Evolutionary conservation across 2,797 vertebrate genomes (phyloP).

Genomic region (Manis javanica): DNA sequence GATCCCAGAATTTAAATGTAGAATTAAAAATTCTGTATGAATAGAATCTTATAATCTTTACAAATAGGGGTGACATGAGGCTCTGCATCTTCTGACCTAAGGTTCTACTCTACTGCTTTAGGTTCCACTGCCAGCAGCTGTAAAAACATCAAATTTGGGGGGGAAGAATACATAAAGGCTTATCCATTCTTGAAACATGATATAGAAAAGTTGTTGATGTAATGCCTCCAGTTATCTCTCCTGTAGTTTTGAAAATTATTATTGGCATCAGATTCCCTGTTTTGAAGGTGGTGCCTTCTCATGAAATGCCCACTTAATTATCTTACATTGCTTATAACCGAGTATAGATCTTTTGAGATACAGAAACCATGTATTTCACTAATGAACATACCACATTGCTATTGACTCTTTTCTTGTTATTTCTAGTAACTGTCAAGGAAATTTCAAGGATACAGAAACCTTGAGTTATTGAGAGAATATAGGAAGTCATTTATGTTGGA

Average conservation of each 20-base stretch:
- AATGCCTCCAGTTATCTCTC: not conserved
- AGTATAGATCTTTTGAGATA: not conserved
- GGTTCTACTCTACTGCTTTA: not conserved
- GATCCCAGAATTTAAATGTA: not conserved
- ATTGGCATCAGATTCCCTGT: not conserved
- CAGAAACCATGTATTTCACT: not conserved
- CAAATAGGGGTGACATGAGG: not conserved
- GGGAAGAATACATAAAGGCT: not conserved
- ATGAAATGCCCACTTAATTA: not conserved
- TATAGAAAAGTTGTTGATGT: not conserved
- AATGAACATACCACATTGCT: not conserved
- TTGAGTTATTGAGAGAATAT: not conserved
- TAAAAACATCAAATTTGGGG: not conserved
- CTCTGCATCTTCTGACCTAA: not conserved
- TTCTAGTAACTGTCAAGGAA: not conserved
- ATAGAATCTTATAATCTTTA: not conserved
- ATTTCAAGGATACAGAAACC: not conserved
- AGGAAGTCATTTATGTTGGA: not conserved
- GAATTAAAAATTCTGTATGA: not conserved
- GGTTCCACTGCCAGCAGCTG: not conserved
- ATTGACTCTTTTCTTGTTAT: not conserved
- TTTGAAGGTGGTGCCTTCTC: not conserved
- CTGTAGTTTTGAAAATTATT: not conserved
- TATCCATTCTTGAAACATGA: not conserved
- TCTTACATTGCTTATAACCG: not conserved